Conservation (phyloP, 2,113 vertebrate species). For the Sinocyclocheilus rhinocerous region DNA sequence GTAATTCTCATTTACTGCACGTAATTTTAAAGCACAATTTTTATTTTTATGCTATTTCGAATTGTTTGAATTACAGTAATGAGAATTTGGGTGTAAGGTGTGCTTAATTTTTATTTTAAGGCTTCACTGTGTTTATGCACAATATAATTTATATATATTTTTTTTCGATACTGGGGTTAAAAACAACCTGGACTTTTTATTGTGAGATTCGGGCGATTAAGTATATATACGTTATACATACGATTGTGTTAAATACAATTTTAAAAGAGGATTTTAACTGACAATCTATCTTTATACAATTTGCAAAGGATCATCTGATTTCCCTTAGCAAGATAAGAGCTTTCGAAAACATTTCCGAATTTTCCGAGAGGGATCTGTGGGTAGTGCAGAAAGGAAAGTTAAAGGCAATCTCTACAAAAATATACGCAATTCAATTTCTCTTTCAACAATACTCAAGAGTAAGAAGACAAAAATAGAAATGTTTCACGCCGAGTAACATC, state of each 20-base stretch:
- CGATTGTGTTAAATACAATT: background rate
- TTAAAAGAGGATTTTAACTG: background rate
- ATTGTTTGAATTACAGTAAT: no score
- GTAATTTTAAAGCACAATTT: no score
- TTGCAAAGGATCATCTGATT: no score
- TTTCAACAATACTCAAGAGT: constrained; percentile 68
- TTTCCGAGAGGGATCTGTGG: background rate
- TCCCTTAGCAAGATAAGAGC: background rate
- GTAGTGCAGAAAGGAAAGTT: constrained; percentile 26
- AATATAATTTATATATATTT: background rate
- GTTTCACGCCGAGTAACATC: constrained; percentile 87
- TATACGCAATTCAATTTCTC: constrained; percentile 80
- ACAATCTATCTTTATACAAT: background rate
- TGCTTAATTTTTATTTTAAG: no score
- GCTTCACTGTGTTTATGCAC: background rate
- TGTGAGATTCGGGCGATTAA: background rate
- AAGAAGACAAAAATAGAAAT: constrained; percentile 85
- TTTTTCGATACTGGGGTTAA: background rate
- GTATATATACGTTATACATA: background rate
- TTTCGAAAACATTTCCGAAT: constrained; percentile 19
- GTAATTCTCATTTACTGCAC: no score
- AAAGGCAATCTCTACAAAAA: constrained; percentile 83
- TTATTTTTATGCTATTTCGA: background rate
- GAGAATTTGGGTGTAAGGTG: no score
- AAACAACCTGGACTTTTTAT: background rate